A percentile compares a stretch with the other conserved stretches of the same genome.
Evolutionary conservation across 2,888 invertebrate genomes (phyloP).

Genomic region (Xestia c-nigrum): DNA sequence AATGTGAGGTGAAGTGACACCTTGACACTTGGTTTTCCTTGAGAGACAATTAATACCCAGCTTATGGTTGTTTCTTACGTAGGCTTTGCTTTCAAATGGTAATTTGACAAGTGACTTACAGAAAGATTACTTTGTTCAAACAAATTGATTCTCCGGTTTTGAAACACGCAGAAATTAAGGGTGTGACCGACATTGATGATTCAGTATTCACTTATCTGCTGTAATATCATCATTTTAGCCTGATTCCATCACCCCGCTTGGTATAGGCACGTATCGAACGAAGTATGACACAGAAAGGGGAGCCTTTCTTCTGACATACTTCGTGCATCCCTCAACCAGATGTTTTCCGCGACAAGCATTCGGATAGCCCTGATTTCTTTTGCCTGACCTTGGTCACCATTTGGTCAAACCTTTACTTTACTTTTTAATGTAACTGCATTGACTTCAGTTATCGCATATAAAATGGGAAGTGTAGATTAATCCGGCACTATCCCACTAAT

Average conservation of each 20-base stretch:
- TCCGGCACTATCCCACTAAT: not conserved
- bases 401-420: not conserved
- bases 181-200: not conserved
- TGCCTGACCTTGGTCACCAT: not conserved
- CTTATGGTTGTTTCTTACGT: not conserved
- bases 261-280: too few species aligned
- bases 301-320: not conserved
- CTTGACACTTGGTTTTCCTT: constrained; percentile 4
- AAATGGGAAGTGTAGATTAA: not conserved
- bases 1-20: constrained; percentile 1
- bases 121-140: not conserved
- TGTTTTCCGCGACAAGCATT: not conserved
- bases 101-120: not conserved
- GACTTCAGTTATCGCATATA: not conserved
- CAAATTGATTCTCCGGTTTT: not conserved
- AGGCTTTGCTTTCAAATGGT: not conserved
- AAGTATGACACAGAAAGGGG: too few species aligned
- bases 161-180: not conserved
- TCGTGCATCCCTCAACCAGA: not conserved
- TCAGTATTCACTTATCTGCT: not conserved
- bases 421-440: not conserved
- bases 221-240: not conserved
- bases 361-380: not conserved
- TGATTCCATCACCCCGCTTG: not conserved
- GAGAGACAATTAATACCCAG: not conserved